phyloP scores from a whole-genome alignment of 2,113 vertebrate genomes.

The Saccopteryx leptura region DNA sequence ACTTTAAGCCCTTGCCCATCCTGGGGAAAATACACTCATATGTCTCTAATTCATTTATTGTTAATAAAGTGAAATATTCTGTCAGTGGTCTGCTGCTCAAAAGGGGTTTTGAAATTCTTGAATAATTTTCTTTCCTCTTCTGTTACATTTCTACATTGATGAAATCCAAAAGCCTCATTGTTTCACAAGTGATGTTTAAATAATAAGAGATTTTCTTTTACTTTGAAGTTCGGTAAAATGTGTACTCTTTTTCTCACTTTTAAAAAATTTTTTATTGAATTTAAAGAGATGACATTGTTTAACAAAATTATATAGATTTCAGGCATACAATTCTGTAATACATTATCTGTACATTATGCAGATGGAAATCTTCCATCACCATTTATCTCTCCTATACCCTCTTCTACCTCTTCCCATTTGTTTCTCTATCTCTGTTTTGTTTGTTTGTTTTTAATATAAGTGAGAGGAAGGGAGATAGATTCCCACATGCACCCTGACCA shows the following conservation, averaged over 20 bases:
- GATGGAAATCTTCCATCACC: neutral
- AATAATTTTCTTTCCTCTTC: constrained; percentile 34
- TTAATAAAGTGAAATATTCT: constrained; percentile 65
- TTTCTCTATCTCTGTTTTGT: too few species aligned
- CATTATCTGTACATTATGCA: neutral
- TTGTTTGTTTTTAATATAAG: too few species aligned
- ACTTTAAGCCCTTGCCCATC: constrained; percentile 6
- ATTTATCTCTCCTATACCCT: neutral
- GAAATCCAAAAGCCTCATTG: constrained; percentile 23
- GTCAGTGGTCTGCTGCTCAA: neutral
- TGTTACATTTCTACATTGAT: constrained; percentile 24
- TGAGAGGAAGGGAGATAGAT: too few species aligned
- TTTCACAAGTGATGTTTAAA: constrained; percentile 39
- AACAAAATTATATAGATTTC: neutral
- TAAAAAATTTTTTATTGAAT: neutral
- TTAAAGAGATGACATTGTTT: neutral
- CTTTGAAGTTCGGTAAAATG: constrained; percentile 42
- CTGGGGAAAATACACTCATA: neutral
- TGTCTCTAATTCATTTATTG: constrained; percentile 62
- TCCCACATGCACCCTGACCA: too few species aligned
- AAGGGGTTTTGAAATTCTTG: constrained; percentile 9
- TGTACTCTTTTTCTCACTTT: neutral
- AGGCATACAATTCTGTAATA: neutral
- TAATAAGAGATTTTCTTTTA: neutral
- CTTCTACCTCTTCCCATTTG: too few species aligned